Evolutionary conservation across 37 sponge, comb jelly and placozoan genomes (phyloP), one percentile per base, ranked within the genome.

Genomic region (Cliona cf. orientalis): DNA sequence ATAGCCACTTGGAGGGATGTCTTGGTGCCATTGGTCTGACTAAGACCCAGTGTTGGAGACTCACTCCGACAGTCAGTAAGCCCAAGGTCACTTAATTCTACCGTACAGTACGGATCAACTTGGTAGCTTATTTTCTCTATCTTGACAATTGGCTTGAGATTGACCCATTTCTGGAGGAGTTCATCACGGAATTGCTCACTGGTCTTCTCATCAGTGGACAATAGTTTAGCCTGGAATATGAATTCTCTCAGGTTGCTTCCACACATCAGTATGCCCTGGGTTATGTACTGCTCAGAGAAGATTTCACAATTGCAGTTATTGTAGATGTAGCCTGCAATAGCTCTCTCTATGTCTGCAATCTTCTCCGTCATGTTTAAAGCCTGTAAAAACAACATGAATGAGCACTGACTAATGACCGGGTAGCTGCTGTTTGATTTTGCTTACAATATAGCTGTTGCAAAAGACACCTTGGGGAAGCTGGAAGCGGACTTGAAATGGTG

Each of bases 221-320:
- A 28, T 25, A 61, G 5, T 6, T 22, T 61, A 6, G 28, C 63
- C 6, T 61, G 12, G 26, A 26, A 61, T 21, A 61, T 61, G 28
- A 61, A 11, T 28, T 61, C 63, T 6, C 28, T 61, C 28, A 6
- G 28, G 6, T 11, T 6, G 28, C 23, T n/a, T n/a, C 63, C 63
- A n/a, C 63, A 61, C 6, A 26, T n/a, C 28, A 61, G 26, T 28
- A 61, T 61, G 28, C 26, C 7, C 26, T 61, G 26, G 28, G 63
- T 61, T 21, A 61, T 12, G 63, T 61, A 61, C 63, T 61, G 28
- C 6, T 21, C 5, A n/a, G 63, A 61, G 63, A 61, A 61, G 63
- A 12, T n/a, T 21, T 61, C 23, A 28, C 63, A 61, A 6, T 61
- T 12, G 26, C 63, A 61, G 26, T 5, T 61, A 28, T 11, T 6